Conservation (phyloP, 2,888 invertebrate species). For the Tachystola acroxantha region DNA sequence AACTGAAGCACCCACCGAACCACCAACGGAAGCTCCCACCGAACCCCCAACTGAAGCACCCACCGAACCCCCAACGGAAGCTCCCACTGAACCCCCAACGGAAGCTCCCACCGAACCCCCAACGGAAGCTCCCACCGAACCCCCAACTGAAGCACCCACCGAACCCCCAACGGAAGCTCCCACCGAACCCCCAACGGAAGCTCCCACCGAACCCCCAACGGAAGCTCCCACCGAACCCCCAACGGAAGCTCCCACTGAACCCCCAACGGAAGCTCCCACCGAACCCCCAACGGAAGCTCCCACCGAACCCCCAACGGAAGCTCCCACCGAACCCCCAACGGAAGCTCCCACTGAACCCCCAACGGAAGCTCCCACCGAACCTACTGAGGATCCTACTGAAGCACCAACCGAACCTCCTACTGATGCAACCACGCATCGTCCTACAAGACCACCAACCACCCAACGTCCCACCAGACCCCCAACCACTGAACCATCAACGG, state of each 20-base stretch:
- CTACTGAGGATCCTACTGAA: slow-evolving; percentile 34
- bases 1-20: neutral
- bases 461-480: too few relatives aligned
- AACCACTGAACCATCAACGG: too few relatives aligned
- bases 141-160: neutral
- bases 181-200: neutral
- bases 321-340: too few relatives aligned
- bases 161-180: neutral
- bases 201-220: neutral
- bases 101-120: neutral
- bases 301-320: too few relatives aligned
- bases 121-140: neutral
- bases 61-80: neutral
- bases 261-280: slow-evolving; percentile 1
- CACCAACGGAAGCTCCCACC: neutral
- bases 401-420: slow-evolving; percentile 33
- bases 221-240: slow-evolving; percentile 8
- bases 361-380: too few relatives aligned
- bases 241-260: slow-evolving; percentile 33
- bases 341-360: too few relatives aligned
- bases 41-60: neutral
- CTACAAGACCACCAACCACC: too few relatives aligned
- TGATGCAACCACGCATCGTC: slow-evolving; percentile 28
- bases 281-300: too few relatives aligned
- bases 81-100: neutral